phyloP scores from a whole-genome alignment of 2,113 vertebrate species.

The Chrysemys picta region DNA sequence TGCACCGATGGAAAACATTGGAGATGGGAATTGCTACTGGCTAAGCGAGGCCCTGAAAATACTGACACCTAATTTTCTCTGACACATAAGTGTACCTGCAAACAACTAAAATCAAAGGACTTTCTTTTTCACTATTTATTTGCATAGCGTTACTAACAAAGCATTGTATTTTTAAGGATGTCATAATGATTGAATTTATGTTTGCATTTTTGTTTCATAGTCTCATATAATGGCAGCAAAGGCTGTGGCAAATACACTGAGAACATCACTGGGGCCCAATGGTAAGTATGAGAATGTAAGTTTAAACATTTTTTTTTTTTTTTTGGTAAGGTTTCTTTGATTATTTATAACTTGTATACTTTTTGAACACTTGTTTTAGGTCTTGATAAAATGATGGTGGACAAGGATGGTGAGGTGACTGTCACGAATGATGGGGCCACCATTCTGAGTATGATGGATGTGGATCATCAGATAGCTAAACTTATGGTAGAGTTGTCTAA shows the following conservation, averaged over 20 bases:
- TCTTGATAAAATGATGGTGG: conserved; percentile 99
- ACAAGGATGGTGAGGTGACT: conserved; percentile 96
- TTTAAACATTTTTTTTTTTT: fast-evolving
- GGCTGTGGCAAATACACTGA: conserved; percentile 95
- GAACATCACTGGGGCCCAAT: conserved; percentile 95
- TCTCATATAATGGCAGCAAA: conserved; percentile 99
- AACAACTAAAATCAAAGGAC: not conserved
- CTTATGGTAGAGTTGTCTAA: conserved; percentile 98
- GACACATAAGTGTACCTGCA: fast-evolving
- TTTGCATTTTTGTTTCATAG: conserved; percentile 74
- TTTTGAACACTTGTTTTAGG: conserved; percentile 73
- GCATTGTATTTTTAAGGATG: fast-evolving
- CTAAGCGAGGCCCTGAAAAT: fast-evolving
- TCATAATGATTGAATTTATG: not conserved
- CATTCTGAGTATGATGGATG: conserved; percentile 98
- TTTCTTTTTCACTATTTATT: fast-evolving
- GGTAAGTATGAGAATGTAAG: conserved; percentile 78
- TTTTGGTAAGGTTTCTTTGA: not conserved
- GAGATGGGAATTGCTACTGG: fast-evolving
- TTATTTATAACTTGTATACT: fast-evolving
- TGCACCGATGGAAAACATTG: fast-evolving
- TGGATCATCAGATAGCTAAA: conserved; percentile 98
- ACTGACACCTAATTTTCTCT: fast-evolving
- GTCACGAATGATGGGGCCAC: conserved; percentile 99
- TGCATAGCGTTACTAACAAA: not conserved